Evolutionary conservation across 2,888 invertebrate genomes (phyloP).

Genomic region (Cataglyphis cursor): DNA sequence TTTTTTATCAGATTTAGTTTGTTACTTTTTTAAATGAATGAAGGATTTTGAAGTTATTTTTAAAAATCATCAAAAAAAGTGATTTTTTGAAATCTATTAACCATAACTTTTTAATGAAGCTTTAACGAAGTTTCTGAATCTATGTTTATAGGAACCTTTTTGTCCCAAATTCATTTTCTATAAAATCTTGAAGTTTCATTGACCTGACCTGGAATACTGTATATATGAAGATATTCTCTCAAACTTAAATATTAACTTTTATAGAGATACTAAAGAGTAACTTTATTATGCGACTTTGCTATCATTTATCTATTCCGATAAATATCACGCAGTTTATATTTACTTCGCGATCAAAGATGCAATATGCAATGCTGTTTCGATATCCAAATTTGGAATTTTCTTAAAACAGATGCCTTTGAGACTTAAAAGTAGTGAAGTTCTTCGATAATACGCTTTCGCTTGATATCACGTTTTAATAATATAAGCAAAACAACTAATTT

Average conservation of each 20-base stretch:
- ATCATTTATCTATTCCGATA: too few species aligned
- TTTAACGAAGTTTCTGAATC: too few species aligned
- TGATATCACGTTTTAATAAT: background rate
- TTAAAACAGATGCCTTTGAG: background rate
- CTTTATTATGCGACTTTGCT: background rate
- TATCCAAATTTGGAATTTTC: background rate
- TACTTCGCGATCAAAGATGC: background rate
- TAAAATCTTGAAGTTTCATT: too few species aligned
- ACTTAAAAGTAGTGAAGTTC: background rate
- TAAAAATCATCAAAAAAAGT: too few species aligned
- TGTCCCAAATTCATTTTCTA: too few species aligned
- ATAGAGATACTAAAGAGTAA: background rate
- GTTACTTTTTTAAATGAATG: too few species aligned
- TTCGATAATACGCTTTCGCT: background rate
- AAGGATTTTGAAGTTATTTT: too few species aligned
- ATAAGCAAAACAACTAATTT: background rate
- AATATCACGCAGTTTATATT: background rate
- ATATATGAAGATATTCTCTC: background rate
- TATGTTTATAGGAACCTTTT: too few species aligned
- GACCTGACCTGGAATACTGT: too few species aligned
- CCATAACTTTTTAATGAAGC: too few species aligned
- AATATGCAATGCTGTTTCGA: background rate
- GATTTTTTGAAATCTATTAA: too few species aligned
- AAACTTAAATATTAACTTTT: background rate
- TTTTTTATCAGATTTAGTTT: too few species aligned